phyloP scores from a whole-genome alignment of 2,113 vertebrate genomes.

The Austrofundulus limnaeus region DNA sequence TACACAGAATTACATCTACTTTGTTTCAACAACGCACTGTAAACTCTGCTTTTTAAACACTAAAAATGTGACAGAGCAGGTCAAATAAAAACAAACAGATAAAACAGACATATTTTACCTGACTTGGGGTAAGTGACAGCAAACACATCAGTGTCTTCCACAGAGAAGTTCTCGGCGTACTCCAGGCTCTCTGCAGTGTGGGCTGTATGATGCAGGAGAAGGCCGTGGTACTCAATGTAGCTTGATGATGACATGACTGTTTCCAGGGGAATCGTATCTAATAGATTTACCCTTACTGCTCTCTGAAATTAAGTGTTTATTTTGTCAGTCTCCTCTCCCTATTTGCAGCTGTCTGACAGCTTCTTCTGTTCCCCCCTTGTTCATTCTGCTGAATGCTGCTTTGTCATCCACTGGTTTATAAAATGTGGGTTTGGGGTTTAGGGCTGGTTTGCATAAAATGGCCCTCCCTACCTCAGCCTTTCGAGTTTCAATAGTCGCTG shows the following conservation, averaged over 20 bases:
- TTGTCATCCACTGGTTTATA: background rate
- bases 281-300: background rate
- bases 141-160: slow-evolving; percentile 76
- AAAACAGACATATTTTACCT: slow-evolving; percentile 51
- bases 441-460: background rate
- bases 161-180: slow-evolving; percentile 56
- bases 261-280: background rate
- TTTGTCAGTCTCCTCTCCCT: background rate
- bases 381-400: no score
- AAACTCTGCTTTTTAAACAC: no score
- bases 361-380: background rate
- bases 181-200: slow-evolving; percentile 71
- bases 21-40: no score
- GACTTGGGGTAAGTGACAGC: slow-evolving; percentile 80
- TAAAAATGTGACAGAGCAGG: no score
- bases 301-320: background rate
- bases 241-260: slow-evolving; percentile 29
- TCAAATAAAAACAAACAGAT: background rate
- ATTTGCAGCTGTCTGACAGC: background rate
- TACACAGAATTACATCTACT: no score
- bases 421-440: background rate
- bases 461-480: no score
- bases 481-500: no score
- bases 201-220: slow-evolving; percentile 44
- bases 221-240: slow-evolving; percentile 54